phyloP scores from a whole-genome alignment of 2,113 vertebrate species.

The Sorex araneus region DNA sequence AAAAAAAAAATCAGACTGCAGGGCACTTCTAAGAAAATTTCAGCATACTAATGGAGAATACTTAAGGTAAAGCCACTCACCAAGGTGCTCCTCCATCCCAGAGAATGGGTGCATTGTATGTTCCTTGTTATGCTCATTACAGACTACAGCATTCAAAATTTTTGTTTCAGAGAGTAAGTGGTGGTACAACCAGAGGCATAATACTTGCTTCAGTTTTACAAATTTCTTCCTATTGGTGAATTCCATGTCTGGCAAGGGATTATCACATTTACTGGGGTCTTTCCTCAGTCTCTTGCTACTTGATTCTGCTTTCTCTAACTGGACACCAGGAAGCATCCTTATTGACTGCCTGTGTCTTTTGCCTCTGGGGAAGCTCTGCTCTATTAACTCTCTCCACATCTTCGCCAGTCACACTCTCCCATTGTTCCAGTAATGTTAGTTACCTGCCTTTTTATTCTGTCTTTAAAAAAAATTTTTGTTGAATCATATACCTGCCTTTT shows the following conservation, averaged over 20 bases:
- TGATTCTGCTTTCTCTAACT: neutral
- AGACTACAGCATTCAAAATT: too few relatives aligned
- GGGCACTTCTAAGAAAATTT: neutral
- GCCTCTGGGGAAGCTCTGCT: neutral
- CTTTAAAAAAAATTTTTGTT: too few relatives aligned
- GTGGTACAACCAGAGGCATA: too few relatives aligned
- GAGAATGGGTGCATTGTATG: neutral
- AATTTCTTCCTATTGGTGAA: neutral
- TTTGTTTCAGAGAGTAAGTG: too few relatives aligned
- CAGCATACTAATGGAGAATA: neutral
- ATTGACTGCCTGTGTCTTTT: neutral
- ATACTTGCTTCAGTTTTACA: neutral
- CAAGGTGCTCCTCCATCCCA: neutral
- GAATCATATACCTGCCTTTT: neutral
- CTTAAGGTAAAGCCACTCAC: neutral
- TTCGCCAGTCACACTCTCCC: neutral
- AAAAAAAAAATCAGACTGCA: neutral
- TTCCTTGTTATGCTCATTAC: neutral
- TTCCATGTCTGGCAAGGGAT: neutral
- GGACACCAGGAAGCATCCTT: neutral
- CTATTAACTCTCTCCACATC: neutral
- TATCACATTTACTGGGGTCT: neutral
- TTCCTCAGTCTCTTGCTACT: neutral
- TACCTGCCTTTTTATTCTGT: neutral
- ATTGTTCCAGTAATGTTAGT: neutral